Evolutionary conservation across 2,113 vertebrate species (phyloP).

Genomic region (Azemiops feae): DNA sequence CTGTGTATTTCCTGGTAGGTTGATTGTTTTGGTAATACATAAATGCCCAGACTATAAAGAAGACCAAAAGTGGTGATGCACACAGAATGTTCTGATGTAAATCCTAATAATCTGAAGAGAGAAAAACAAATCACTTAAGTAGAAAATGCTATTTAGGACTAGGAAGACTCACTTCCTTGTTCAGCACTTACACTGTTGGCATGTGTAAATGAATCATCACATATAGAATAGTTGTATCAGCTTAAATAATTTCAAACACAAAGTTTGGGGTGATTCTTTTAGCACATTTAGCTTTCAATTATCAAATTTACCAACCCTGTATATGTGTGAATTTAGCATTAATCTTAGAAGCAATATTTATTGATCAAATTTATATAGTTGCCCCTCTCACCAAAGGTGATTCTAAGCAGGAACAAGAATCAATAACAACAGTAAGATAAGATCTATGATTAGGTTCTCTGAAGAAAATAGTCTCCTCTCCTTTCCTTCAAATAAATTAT

Average conservation of each 20-base stretch:
- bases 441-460: neutral
- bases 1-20: neutral
- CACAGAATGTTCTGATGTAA: neutral
- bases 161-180: neutral
- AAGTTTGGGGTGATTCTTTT: neutral
- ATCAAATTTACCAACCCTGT: neutral
- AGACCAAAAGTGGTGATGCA: neutral
- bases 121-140: neutral
- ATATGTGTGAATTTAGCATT: neutral
- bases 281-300: neutral
- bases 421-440: neutral
- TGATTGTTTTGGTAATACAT: neutral
- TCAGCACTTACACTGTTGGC: neutral
- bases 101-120: neutral
- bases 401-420: neutral
- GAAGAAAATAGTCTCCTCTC: neutral
- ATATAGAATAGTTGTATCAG: neutral
- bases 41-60: neutral
- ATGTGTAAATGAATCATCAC: neutral
- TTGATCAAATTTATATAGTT: neutral
- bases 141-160: neutral
- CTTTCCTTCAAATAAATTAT: neutral
- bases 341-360: neutral
- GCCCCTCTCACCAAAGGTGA: neutral
- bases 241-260: neutral